A percentile compares a stretch with the other conserved stretches of the same genome.
phyloP scores from a whole-genome alignment of 1,140 invertebrate species.

The Hylaeus volcanicus region DNA sequence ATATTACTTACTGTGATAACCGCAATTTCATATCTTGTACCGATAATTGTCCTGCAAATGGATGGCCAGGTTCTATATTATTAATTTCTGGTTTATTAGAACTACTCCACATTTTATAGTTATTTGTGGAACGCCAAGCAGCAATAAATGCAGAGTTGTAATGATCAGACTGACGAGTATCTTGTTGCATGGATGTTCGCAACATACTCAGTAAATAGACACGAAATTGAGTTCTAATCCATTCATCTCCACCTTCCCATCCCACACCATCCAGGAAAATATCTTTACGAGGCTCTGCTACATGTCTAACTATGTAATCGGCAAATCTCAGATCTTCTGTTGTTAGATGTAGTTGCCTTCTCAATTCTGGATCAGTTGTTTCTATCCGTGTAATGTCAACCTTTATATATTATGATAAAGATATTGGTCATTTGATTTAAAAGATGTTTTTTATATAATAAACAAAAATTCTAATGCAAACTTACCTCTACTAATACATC shows the following conservation, averaged over 20 bases:
- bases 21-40: conserved; percentile 96
- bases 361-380: conserved; percentile 91
- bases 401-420: conserved; percentile 61
- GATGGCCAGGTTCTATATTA: conserved; percentile 89
- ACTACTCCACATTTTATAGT: conserved; percentile 92
- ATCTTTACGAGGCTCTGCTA: conserved; percentile 89
- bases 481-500: conserved; percentile 95
- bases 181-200: conserved; percentile 89
- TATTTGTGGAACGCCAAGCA: conserved; percentile 93
- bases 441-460: conserved; percentile 1
- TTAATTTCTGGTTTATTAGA: conserved; percentile 85
- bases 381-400: conserved; percentile 92
- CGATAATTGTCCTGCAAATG: conserved; percentile 94
- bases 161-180: conserved; percentile 90
- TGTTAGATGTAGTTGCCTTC: conserved; percentile 91
- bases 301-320: conserved; percentile 94
- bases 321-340: conserved; percentile 98
- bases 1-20: conserved; percentile 90
- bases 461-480: conserved; percentile 11
- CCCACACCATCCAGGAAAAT: conserved; percentile 89
- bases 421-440: neutral
- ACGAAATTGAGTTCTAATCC: conserved; percentile 97
- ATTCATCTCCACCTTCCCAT: conserved; percentile 96
- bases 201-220: conserved; percentile 94
- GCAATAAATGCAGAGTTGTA: conserved; percentile 93